A percentile compares a stretch with the other conserved stretches of the same genome.
These are phyloP conservation scores for Endotricha flammealis DNA, from an alignment of 2,888 invertebrate species.

Conservation along the genomic window DNA sequence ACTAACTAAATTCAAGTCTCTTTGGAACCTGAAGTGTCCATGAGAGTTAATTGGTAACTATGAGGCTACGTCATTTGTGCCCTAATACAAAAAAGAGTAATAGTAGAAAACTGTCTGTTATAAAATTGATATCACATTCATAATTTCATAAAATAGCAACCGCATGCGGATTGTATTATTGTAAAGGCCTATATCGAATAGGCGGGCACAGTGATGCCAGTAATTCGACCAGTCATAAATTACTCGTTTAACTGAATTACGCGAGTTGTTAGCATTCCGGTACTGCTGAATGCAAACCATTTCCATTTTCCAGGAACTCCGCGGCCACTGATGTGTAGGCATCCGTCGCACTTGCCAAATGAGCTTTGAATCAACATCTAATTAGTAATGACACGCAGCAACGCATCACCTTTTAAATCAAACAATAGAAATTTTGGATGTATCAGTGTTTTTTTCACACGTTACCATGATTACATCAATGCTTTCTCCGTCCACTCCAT, in stretches of 20 bases:
- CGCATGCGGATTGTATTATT: constrained; percentile 17
- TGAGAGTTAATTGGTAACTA: too few species aligned
- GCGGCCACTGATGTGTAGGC: constrained; percentile 50
- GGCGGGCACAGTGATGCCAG: constrained; percentile 58
- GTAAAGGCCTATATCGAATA: constrained; percentile 31
- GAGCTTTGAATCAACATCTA: constrained; percentile 58
- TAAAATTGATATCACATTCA: too few species aligned
- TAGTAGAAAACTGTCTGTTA: too few species aligned
- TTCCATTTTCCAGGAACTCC: constrained; percentile 47
- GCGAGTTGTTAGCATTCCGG: constrained; percentile 70
- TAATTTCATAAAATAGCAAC: constrained; percentile 17
- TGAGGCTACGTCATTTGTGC: too few species aligned
- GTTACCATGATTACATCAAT: too few species aligned
- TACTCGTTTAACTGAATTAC: constrained; percentile 77
- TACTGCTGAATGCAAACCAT: constrained; percentile 52
- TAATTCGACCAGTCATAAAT: constrained; percentile 75
- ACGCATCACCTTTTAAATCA: constrained; percentile 18
- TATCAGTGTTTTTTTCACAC: too few species aligned
- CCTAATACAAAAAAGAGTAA: too few species aligned
- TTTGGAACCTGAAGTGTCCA: too few species aligned
- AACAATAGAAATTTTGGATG: too few species aligned
- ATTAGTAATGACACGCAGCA: constrained; percentile 37
- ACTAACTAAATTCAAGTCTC: too few species aligned
- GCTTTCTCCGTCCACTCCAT: too few species aligned
- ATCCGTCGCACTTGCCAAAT: constrained; percentile 56